phyloP scores from a whole-genome alignment of 2,888 invertebrate genomes.

The Willowsia nigromaculata region DNA sequence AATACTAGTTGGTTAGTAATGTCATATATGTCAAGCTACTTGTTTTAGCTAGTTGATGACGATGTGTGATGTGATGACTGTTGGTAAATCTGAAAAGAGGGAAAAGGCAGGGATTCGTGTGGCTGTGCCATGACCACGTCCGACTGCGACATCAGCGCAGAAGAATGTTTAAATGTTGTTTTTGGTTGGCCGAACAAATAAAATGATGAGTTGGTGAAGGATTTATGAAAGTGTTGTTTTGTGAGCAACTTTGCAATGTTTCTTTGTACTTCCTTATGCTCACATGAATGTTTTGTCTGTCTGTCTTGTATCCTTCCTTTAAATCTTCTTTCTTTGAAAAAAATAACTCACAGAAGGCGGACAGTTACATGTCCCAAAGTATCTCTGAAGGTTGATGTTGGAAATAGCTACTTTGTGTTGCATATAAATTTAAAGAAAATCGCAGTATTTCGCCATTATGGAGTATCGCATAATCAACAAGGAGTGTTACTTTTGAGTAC shows the following conservation, averaged over 20 bases:
- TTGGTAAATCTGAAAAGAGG: not conserved
- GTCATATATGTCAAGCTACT: too few species aligned
- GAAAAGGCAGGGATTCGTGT: not conserved
- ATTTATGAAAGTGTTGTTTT: conserved; percentile 26
- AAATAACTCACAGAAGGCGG: not conserved
- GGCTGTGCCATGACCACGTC: not conserved
- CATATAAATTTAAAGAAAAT: not conserved
- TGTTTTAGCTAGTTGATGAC: too few species aligned
- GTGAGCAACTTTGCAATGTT: not conserved
- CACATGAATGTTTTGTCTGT: not conserved
- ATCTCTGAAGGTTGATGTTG: not conserved
- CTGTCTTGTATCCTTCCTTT: not conserved
- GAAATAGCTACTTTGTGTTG: not conserved
- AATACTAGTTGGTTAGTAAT: not conserved
- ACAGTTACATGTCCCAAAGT: not conserved
- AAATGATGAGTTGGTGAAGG: not conserved
- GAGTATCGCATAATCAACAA: not conserved
- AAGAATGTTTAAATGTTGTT: not conserved
- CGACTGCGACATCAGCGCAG: not conserved
- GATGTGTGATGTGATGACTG: not conserved
- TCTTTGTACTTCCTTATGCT: not conserved
- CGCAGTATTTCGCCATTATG: not conserved
- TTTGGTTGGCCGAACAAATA: not conserved
- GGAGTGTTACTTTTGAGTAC: not conserved
- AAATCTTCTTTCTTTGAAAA: not conserved